Evolutionary conservation across 2,113 vertebrate genomes (phyloP).

Genomic region (Ammodytes dubius): DNA sequence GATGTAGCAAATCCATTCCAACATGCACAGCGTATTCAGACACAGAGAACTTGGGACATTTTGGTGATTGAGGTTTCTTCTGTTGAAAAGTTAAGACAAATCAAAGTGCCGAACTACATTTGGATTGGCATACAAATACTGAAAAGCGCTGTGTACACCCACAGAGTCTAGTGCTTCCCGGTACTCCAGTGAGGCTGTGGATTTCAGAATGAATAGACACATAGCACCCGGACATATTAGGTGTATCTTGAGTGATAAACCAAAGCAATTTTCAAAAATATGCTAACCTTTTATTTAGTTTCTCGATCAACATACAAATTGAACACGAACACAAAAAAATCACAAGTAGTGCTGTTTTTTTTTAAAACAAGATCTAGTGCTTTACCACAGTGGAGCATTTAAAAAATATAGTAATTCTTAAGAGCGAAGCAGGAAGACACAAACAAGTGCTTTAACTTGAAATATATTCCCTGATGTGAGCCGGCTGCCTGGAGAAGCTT

Average conservation of each 20-base stretch:
- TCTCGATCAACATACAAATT: too few species aligned
- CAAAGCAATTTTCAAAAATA: too few species aligned
- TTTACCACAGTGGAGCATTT: constrained; percentile 1
- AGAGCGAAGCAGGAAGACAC: background rate
- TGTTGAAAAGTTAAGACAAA: background rate
- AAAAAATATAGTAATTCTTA: constrained; percentile 9
- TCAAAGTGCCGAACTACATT: background rate
- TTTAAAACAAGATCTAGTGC: too few species aligned
- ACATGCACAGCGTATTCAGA: background rate
- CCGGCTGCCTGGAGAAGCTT: constrained; percentile 44
- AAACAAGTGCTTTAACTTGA: constrained; percentile 33
- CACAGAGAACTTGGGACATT: background rate
- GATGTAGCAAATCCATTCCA: background rate
- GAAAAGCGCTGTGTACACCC: background rate
- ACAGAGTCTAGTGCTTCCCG: background rate
- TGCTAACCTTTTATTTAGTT: too few species aligned
- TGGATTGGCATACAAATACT: background rate
- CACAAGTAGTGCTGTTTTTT: too few species aligned
- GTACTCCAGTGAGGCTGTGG: too few species aligned
- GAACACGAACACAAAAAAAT: too few species aligned
- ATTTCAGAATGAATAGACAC: too few species aligned
- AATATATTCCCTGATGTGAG: constrained; percentile 39
- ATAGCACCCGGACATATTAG: too few species aligned
- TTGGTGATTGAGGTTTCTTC: background rate
- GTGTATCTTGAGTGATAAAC: too few species aligned